Base-by-base conservation (phyloP, 64 coral and sea anemone species). In the Platygyra sinensis region DNA sequence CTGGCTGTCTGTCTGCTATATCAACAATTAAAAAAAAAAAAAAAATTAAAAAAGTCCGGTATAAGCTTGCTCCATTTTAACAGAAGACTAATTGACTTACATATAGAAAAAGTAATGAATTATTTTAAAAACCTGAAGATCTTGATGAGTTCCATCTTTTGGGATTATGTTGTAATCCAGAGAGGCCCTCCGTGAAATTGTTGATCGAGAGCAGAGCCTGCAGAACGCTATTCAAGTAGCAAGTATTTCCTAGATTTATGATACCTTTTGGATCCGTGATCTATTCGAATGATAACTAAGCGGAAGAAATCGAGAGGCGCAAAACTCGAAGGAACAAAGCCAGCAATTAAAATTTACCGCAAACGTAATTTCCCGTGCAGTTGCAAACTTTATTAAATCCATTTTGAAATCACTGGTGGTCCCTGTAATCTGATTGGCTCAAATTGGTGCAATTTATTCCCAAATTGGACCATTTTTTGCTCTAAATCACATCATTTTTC, bases 71-170 rank as follows among this genome's bases (percentile, higher is more conserved):
- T 46, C 6, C 39, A 7, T 46, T 46, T 46, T 5, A 46, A 46
- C 39, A 5, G 39, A 46, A 46, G 39, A 46, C 39, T 46, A 46
- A 46, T 46, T 46, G 36, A 75, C 73, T 49, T 75, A 75, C 73
- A 75, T 46, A 46, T 75, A 75, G 73, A 75, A 75, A 75, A 13
- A 75, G 31, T 75, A 75, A 75, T 75, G 30, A 75, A 46, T 75
- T 38, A 75, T 75, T 75, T 75, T 39, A 38, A 75, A 75, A 75
- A 38, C 73, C 73, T 38, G 73, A 75, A 75, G 73, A 38, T 75
- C 31, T 46, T 54, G 7, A 46, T 50, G 39, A 46, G 39, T 46
- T 46, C 2, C 39, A 78, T 54, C 49, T 78, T 52, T 78, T 78
- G 39, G 18, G 76, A 54, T 78, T 52, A 46, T 78, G 76, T 14